phyloP scores from a whole-genome alignment of 2,888 invertebrate genomes.

The Nebria brevicollis region DNA sequence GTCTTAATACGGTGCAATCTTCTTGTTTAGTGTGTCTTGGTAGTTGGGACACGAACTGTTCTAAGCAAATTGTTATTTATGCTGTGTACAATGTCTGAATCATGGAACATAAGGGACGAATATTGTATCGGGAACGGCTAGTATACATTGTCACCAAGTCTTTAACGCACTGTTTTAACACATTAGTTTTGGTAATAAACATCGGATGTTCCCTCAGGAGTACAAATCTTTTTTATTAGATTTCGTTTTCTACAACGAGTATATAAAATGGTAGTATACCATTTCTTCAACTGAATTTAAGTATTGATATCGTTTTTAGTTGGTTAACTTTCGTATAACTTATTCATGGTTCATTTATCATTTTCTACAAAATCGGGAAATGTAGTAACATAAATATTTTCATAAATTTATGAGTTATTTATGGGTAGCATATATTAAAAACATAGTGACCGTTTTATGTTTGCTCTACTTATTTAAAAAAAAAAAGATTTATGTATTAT shows the following conservation, averaged over 20 bases:
- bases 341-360: no score
- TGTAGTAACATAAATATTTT: no score
- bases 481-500: no score
- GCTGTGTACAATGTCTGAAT: slow-evolving; percentile 20
- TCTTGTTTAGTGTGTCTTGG: neutral
- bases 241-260: neutral
- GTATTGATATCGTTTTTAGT: neutral
- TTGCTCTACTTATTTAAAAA: no score
- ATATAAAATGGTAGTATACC: neutral
- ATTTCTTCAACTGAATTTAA: neutral
- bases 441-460: no score
- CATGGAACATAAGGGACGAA: slow-evolving; percentile 25
- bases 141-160: neutral
- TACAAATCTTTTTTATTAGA: neutral
- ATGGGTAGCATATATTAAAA: no score
- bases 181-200: neutral
- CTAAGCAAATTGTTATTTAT: slow-evolving; percentile 28
- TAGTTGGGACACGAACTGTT: neutral
- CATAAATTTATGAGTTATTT: no score
- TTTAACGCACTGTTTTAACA: neutral
- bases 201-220: neutral
- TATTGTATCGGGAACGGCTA: neutral
- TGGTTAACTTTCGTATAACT: no score
- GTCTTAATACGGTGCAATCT: neutral
- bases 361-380: no score